Conservation (phyloP, 1,140 invertebrate species). For the Philotrypesis tridentata region DNA sequence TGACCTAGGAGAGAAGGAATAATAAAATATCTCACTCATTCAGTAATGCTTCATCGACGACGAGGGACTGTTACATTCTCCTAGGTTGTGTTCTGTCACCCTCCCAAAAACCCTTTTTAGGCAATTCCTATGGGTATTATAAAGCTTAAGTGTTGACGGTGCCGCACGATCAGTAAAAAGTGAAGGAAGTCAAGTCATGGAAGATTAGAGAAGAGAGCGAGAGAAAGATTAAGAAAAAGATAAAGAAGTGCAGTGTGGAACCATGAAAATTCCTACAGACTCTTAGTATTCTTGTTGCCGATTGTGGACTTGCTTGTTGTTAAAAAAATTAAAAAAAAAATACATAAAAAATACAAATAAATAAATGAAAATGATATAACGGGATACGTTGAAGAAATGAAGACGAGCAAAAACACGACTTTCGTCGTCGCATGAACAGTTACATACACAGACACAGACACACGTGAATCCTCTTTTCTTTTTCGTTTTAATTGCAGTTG, state of each 20-base stretch:
- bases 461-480: conserved; percentile 41
- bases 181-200: background rate
- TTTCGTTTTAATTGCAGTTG: conserved; percentile 51
- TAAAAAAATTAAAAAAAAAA: conserved; percentile 15
- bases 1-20: conserved; percentile 35
- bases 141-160: conserved; percentile 27
- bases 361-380: conserved; percentile 4
- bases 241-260: conserved; percentile 38
- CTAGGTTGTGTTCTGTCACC: conserved; percentile 39
- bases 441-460: conserved; percentile 31
- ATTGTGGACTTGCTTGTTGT: conserved; percentile 41
- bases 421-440: conserved; percentile 49
- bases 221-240: no score
- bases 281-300: conserved; percentile 46
- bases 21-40: conserved; percentile 30
- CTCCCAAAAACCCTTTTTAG: conserved; percentile 20
- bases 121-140: background rate
- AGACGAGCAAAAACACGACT: conserved; percentile 34
- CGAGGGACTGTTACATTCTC: conserved; percentile 32
- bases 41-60: conserved; percentile 42
- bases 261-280: conserved; percentile 36
- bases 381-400: conserved; percentile 9
- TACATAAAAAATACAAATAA: conserved; percentile 23
- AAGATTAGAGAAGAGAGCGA: conserved; percentile 28
- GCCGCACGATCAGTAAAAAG: background rate